Evolutionary conservation across 2,113 vertebrate genomes (phyloP).

Genomic region (Petrocephalus microphthalmus): DNA sequence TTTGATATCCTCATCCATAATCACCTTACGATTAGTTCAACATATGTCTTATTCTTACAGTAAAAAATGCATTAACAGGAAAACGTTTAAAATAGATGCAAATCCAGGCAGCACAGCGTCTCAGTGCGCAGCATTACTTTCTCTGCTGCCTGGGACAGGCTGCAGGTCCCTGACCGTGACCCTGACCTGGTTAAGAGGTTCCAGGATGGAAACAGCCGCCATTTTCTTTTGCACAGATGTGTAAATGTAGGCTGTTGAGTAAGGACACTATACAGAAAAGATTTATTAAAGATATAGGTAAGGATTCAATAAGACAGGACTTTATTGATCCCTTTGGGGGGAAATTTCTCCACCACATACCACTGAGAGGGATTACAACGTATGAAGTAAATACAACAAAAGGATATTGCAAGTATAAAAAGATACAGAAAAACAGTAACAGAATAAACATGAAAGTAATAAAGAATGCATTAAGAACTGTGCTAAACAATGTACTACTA

Average conservation of each 20-base stretch:
- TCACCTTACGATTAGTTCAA: not conserved
- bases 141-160: not conserved
- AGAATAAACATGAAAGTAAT: not conserved
- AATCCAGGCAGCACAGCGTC: not conserved
- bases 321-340: too few species aligned
- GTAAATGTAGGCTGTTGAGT: not conserved
- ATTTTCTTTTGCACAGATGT: not conserved
- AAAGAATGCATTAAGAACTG: not conserved
- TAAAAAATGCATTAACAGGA: not conserved
- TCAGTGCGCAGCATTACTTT: not conserved
- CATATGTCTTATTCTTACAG: not conserved
- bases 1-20: not conserved
- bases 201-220: not conserved
- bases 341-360: not conserved
- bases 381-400: not conserved
- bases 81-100: not conserved
- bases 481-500: not conserved
- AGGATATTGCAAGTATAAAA: not conserved
- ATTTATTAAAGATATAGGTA: not conserved
- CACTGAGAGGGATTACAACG: not conserved
- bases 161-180: not conserved
- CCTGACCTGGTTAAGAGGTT: not conserved
- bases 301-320: not conserved
- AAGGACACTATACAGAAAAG: not conserved
- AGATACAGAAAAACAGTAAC: too few species aligned